A percentile compares a stretch with the other conserved stretches of the same genome.
Evolutionary conservation across 2,888 invertebrate species (phyloP).

Genomic region (Dendrolimus pini): DNA sequence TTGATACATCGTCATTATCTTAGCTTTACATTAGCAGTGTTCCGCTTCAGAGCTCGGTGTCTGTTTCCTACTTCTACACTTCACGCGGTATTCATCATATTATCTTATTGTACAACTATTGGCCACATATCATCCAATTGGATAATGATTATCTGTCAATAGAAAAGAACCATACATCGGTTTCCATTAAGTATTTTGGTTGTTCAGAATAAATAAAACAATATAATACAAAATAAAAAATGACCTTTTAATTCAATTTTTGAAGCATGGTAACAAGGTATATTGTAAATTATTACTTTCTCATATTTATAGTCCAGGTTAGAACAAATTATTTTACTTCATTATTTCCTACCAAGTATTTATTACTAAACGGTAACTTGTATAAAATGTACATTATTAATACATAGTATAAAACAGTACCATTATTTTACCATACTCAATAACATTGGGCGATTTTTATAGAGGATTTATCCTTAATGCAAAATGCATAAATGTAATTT

Average conservation of each 20-base stretch:
- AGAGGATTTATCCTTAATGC: constrained; percentile 54
- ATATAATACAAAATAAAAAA: constrained; percentile 69
- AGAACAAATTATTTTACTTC: constrained; percentile 65
- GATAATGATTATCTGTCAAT: too few species aligned
- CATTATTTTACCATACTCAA: constrained; percentile 42
- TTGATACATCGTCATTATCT: too few species aligned
- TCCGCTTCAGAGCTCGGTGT: too few species aligned
- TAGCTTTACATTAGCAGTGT: too few species aligned
- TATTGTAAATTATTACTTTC: constrained; percentile 68
- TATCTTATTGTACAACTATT: not conserved
- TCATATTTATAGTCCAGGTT: constrained; percentile 53
- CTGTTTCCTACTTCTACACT: too few species aligned
- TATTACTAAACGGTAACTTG: constrained; percentile 74
- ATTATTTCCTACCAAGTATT: constrained; percentile 67
- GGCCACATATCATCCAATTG: too few species aligned
- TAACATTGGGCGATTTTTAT: constrained; percentile 51
- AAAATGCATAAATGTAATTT: constrained; percentile 56
- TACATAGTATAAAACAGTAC: constrained; percentile 65
- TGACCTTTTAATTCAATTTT: constrained; percentile 73
- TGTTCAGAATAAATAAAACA: constrained; percentile 38
- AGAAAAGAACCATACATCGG: not conserved
- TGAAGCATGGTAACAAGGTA: constrained; percentile 76
- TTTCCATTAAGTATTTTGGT: not conserved
- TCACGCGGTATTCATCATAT: too few species aligned
- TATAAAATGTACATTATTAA: constrained; percentile 70